phyloP scores from a whole-genome alignment of 2,113 vertebrate genomes.

The Aphyosemion australe region DNA sequence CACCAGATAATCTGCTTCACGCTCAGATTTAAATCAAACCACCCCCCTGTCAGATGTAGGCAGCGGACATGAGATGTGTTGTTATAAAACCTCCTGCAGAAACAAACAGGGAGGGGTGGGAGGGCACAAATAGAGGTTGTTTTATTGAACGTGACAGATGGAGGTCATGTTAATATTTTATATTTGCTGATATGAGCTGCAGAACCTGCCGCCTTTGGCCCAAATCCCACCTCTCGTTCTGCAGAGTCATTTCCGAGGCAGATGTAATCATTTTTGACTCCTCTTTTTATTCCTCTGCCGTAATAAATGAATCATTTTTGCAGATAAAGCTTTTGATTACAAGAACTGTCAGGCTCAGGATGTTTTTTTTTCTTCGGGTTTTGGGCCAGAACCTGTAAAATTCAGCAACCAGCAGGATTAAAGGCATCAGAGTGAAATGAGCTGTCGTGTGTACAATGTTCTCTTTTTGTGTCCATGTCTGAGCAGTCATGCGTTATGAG shows the following conservation, averaged over 20 bases:
- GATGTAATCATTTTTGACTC: neutral
- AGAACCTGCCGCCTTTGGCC: neutral
- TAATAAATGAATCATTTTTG: too few relatives aligned
- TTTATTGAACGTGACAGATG: constrained; percentile 49
- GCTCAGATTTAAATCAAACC: constrained; percentile 39
- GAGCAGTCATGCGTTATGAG: neutral
- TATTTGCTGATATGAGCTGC: neutral
- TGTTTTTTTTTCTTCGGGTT: neutral
- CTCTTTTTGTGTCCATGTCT: constrained; percentile 9
- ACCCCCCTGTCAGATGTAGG: constrained; percentile 18
- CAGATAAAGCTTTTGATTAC: too few relatives aligned
- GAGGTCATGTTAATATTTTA: constrained; percentile 48
- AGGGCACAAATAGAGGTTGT: constrained; percentile 1
- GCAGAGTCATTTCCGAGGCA: neutral
- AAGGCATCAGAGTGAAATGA: constrained; percentile 5
- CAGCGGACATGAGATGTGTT: neutral
- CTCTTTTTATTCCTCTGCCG: neutral
- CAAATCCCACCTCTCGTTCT: neutral
- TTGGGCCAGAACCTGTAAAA: too few relatives aligned
- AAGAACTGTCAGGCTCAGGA: too few relatives aligned
- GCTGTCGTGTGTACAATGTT: neutral
- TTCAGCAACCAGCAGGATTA: constrained; percentile 12
- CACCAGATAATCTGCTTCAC: constrained; percentile 52
- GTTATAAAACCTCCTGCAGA: constrained; percentile 23
- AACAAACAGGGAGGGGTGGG: neutral